These are phyloP conservation scores for Camponotus vicinus DNA, from an alignment of 1,140 invertebrate species.

Conservation along the genomic window DNA sequence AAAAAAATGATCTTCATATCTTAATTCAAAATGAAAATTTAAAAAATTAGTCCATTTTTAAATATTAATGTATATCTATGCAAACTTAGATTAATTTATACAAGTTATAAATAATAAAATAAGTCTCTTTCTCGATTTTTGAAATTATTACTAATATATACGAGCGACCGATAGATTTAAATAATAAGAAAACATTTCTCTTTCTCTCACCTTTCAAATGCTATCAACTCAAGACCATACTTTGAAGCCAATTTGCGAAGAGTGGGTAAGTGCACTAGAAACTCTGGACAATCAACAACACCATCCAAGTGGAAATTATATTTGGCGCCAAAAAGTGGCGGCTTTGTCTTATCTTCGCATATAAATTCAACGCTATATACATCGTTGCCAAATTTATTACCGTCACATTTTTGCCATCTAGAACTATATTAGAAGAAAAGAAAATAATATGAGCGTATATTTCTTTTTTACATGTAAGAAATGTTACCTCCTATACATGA, in stretches of 20 bases:
- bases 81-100: background rate
- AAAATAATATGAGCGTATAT: constrained; percentile 23
- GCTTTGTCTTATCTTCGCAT: constrained; percentile 89
- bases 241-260: constrained; percentile 94
- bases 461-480: background rate
- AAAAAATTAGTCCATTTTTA: background rate
- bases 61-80: background rate
- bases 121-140: background rate
- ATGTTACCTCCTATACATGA: background rate
- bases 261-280: constrained; percentile 97
- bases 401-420: constrained; percentile 87
- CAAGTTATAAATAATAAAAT: background rate
- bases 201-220: constrained; percentile 80
- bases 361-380: constrained; percentile 94
- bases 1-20: constrained; percentile 82
- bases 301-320: constrained; percentile 98
- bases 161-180: constrained; percentile 77
- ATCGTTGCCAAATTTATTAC: constrained; percentile 94
- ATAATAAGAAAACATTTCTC: too few species aligned
- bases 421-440: constrained; percentile 81
- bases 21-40: background rate
- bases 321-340: constrained; percentile 97
- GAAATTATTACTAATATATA: background rate
- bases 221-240: constrained; percentile 90
- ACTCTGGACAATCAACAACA: constrained; percentile 99